Percentiles rank a stretch among this genome's conserved stretches.
Conservation (phyloP, 2,888 invertebrate species). For the Odontothrips loti region DNA sequence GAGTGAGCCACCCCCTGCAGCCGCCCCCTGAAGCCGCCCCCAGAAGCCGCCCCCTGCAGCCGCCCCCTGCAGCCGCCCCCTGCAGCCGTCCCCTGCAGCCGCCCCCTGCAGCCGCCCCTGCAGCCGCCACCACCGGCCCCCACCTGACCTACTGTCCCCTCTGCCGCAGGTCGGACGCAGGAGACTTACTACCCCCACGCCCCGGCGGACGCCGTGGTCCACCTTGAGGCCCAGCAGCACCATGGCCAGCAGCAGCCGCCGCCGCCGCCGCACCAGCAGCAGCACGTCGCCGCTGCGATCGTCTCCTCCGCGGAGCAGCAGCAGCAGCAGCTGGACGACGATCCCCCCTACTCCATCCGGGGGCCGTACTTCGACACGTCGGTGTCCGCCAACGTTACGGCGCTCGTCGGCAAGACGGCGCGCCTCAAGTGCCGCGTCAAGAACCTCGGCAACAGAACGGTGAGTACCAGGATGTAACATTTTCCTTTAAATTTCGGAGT, state of each 20-base stretch:
- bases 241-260: conserved; percentile 9
- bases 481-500: too few relatives aligned
- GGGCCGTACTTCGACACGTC: conserved; percentile 69
- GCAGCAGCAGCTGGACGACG: conserved; percentile 32
- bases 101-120: too few relatives aligned
- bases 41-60: not conserved
- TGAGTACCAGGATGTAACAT: too few relatives aligned
- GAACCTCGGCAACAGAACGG: conserved; percentile 72
- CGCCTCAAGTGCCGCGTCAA: conserved; percentile 70
- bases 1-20: too few relatives aligned
- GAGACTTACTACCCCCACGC: conserved; percentile 21
- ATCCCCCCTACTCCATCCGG: conserved; percentile 43
- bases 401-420: conserved; percentile 71
- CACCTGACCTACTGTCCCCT: not conserved
- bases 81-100: too few relatives aligned
- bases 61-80: too few relatives aligned
- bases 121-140: not conserved
- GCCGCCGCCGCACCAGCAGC: not conserved
- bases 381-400: conserved; percentile 71
- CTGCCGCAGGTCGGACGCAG: not conserved
- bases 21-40: too few relatives aligned
- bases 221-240: conserved; percentile 4
- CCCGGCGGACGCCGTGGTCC: conserved; percentile 8
- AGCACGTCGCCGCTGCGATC: not conserved
- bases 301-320: not conserved